Conservation (phyloP, 2,113 vertebrate genomes). For the Epinephelus fuscoguttatus region DNA sequence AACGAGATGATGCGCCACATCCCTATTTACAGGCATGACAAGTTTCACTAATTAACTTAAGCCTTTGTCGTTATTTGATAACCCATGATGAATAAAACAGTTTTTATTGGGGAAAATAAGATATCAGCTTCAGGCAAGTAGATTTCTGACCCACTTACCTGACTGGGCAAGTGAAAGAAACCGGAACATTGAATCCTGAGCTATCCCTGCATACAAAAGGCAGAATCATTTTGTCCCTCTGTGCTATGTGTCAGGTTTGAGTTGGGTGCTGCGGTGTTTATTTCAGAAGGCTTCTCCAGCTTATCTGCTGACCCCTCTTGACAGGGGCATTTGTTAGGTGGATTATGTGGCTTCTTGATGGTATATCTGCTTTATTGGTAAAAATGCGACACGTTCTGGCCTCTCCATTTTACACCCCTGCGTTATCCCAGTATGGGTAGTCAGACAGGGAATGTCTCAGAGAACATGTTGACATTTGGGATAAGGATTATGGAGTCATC, state of each 20-base stretch:
- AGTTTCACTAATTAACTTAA: too few relatives aligned
- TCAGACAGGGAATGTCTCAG: conserved; percentile 52
- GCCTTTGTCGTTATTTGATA: too few relatives aligned
- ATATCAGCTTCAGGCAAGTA: too few relatives aligned
- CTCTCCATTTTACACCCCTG: conserved; percentile 50
- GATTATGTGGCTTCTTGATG: conserved; percentile 70
- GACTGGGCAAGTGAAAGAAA: too few relatives aligned
- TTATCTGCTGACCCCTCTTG: conserved; percentile 70
- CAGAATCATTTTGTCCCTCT: conserved; percentile 5
- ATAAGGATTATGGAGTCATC: conserved; percentile 80
- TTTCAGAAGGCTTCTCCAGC: conserved; percentile 62
- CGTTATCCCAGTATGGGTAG: conserved; percentile 61
- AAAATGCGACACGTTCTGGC: conserved; percentile 44
- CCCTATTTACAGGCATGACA: too few relatives aligned
- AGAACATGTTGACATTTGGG: conserved; percentile 82
- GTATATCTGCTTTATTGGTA: conserved; percentile 64
- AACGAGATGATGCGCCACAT: too few relatives aligned
- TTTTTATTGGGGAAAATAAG: too few relatives aligned
- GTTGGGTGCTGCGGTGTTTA: conserved; percentile 53
- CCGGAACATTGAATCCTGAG: not conserved
- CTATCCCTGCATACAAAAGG: not conserved
- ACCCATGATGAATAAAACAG: too few relatives aligned
- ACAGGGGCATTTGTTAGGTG: conserved; percentile 70
- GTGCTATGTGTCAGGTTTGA: conserved; percentile 41
- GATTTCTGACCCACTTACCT: too few relatives aligned